Percentiles rank a stretch among this genome's conserved stretches.
These are phyloP conservation scores for Sturnira hondurensis DNA, from an alignment of 2,113 vertebrate genomes.

Conservation along the genomic window DNA sequence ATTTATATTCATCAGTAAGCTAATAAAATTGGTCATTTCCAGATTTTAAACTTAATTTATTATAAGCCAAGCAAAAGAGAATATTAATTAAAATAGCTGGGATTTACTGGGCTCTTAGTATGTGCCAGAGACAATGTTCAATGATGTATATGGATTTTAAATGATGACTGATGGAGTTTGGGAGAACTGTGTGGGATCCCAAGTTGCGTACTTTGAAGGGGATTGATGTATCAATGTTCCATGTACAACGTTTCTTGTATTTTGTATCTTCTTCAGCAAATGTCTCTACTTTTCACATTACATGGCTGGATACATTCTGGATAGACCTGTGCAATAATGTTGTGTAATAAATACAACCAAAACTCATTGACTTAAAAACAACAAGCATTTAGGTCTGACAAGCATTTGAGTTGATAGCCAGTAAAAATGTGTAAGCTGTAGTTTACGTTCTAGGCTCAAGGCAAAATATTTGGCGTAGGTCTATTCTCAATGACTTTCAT, in stretches of 20 bases:
- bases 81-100: neutral
- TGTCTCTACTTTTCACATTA: too few species aligned
- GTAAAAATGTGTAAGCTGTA: neutral
- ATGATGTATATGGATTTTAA: neutral
- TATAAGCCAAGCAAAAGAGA: neutral
- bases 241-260: too few species aligned
- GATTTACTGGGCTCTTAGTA: neutral
- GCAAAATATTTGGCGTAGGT: neutral
- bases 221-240: too few species aligned
- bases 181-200: too few species aligned
- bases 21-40: neutral
- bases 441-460: neutral
- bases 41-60: constrained; percentile 9
- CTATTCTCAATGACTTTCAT: neutral
- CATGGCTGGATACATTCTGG: too few species aligned
- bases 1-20: neutral
- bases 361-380: neutral
- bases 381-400: neutral
- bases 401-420: neutral
- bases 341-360: neutral
- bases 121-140: neutral
- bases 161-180: too few species aligned
- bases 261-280: too few species aligned
- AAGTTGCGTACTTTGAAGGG: too few species aligned
- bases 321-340: neutral